Evolutionary conservation across 2,888 invertebrate genomes (phyloP).

Genomic region (Odontothrips loti): DNA sequence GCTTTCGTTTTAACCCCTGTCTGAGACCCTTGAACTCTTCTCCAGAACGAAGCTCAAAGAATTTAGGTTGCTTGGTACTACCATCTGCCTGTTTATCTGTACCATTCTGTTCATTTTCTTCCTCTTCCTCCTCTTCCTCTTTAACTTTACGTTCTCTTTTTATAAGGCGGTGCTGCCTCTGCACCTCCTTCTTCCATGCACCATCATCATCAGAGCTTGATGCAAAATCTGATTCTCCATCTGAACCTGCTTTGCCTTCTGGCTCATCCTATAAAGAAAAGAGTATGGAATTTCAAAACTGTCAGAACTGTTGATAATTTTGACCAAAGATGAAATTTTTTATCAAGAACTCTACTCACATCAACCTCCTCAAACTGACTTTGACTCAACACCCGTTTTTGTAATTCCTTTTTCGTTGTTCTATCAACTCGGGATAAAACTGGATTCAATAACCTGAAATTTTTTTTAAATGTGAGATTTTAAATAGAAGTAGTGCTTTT

Average conservation of each 20-base stretch:
- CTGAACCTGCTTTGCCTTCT: slow-evolving; percentile 50
- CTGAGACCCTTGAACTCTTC: slow-evolving; percentile 56
- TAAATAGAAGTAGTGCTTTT: not conserved
- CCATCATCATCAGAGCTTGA: slow-evolving; percentile 75
- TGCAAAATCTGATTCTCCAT: slow-evolving; percentile 39
- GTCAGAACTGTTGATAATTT: not conserved
- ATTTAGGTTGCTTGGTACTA: slow-evolving; percentile 50
- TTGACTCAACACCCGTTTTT: slow-evolving; percentile 54
- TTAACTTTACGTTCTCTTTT: slow-evolving; percentile 52
- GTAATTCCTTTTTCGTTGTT: slow-evolving; percentile 58
- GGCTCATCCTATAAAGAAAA: slow-evolving; percentile 44
- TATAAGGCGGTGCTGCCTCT: slow-evolving; percentile 66
- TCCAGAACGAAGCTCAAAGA: slow-evolving; percentile 59
- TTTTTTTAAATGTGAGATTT: slow-evolving; percentile 24
- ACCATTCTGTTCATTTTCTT: slow-evolving; percentile 39
- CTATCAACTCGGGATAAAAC: slow-evolving; percentile 78
- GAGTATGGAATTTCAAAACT: too few species aligned
- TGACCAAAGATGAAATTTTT: slow-evolving; percentile 37
- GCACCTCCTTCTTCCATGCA: slow-evolving; percentile 74
- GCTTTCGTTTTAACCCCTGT: slow-evolving; percentile 45
- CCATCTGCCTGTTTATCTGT: slow-evolving; percentile 40
- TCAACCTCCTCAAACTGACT: slow-evolving; percentile 51
- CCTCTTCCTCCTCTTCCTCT: slow-evolving; percentile 45
- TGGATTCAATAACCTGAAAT: slow-evolving; percentile 67
- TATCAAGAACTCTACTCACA: slow-evolving; percentile 40